Percentiles rank a stretch among this genome's conserved stretches.
Conservation (phyloP, 1,140 invertebrate species). For the Sesamia nonagrioides region DNA sequence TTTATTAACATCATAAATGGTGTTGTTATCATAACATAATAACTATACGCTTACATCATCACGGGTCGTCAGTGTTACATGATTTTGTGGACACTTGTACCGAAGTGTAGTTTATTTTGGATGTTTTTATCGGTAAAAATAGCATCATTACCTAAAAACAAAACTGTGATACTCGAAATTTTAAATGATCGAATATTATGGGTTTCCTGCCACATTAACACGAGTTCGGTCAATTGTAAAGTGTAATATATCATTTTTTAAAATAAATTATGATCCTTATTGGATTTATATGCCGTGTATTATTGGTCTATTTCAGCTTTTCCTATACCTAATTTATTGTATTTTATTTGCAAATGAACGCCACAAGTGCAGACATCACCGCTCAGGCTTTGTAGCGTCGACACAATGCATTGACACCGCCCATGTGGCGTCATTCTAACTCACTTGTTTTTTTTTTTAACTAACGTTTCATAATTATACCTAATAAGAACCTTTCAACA, state of each 20-base stretch:
- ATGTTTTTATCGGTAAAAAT: conserved; percentile 42
- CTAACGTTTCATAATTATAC: no score
- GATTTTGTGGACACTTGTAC: conserved; percentile 35
- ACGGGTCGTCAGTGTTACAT: conserved; percentile 2
- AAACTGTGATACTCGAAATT: conserved; percentile 55
- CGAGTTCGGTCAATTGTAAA: conserved; percentile 83
- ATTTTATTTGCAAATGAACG: no score
- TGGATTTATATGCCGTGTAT: conserved; percentile 80
- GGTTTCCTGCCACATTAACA: conserved; percentile 65
- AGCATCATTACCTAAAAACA: conserved; percentile 49
- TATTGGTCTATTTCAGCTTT: conserved; percentile 54
- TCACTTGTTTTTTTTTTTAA: no score
- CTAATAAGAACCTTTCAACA: no score
- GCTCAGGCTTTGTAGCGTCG: no score
- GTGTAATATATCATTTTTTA: conserved; percentile 84
- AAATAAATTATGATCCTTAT: conserved; percentile 86
- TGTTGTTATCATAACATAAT: conserved; percentile 5
- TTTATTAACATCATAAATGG: conserved; percentile 16
- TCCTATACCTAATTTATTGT: no score
- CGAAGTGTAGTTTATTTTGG: conserved; percentile 44
- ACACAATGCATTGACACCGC: no score
- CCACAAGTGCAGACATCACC: no score
- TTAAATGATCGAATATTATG: conserved; percentile 45
- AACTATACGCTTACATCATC: conserved; percentile 23
- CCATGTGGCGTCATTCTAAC: no score